phyloP scores from a whole-genome alignment of 1,140 invertebrate species.

The Tetramorium simillimum region DNA sequence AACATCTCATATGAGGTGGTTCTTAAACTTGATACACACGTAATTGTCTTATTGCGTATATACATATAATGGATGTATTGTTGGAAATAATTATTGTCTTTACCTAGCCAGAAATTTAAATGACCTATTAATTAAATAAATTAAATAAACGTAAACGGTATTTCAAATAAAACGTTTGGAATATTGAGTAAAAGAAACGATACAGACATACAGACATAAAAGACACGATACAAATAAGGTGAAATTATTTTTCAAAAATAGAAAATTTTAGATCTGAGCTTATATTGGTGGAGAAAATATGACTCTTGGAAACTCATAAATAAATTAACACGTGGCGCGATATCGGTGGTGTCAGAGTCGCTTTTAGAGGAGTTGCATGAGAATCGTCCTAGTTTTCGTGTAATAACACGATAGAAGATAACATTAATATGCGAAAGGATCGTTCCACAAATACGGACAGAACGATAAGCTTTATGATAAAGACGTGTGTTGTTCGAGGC shows the following conservation, averaged over 20 bases:
- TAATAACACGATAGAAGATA: slow-evolving; percentile 20
- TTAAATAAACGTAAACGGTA: not conserved
- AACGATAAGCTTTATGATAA: slow-evolving; percentile 39
- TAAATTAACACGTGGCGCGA: not conserved
- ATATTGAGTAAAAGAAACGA: not conserved
- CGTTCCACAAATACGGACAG: slow-evolving; percentile 4
- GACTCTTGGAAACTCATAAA: not conserved
- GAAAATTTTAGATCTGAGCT: not conserved
- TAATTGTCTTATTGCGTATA: not conserved
- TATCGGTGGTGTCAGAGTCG: not conserved
- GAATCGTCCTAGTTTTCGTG: slow-evolving; percentile 10
- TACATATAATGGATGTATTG: not conserved
- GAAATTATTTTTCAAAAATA: not conserved
- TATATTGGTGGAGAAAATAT: not conserved
- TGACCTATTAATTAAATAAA: not conserved
- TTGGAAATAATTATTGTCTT: not conserved
- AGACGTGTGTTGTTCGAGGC: slow-evolving; percentile 10
- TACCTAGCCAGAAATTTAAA: not conserved
- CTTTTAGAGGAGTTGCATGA: slow-evolving; percentile 30
- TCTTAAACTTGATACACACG: not conserved
- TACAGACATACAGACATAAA: too few relatives aligned
- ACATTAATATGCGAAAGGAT: slow-evolving; percentile 16
- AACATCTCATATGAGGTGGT: not conserved
- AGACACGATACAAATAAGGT: not conserved
- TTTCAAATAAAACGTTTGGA: not conserved